phyloP scores from a whole-genome alignment of 1,140 invertebrate species.

The Neodiprion pinetum region DNA sequence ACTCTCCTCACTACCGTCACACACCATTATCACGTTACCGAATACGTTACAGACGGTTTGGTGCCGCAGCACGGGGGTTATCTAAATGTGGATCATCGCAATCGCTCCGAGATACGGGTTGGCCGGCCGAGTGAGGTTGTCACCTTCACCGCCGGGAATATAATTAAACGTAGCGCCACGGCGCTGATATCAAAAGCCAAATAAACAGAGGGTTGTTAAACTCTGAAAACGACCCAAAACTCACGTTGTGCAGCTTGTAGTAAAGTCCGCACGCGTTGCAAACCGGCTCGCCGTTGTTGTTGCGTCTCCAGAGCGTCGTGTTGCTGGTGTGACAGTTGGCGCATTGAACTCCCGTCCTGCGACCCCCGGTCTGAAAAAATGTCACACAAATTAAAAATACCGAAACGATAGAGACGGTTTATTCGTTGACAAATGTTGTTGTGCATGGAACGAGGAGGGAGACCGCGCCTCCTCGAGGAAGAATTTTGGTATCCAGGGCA shows the following conservation, averaged over 20 bases:
- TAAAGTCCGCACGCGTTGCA: constrained; percentile 93
- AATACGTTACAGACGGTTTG: constrained; percentile 19
- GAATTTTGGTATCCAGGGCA: constrained; percentile 23
- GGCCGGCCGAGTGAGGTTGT: no score
- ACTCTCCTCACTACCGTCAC: background rate
- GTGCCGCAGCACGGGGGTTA: background rate
- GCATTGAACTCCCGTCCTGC: constrained; percentile 80
- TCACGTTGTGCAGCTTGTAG: constrained; percentile 88
- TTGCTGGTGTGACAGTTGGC: constrained; percentile 87
- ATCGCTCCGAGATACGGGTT: background rate
- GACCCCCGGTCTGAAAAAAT: constrained; percentile 68
- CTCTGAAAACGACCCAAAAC: constrained; percentile 39
- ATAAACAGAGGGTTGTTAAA: no score
- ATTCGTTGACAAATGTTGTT: no score
- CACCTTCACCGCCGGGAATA: no score
- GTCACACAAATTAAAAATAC: constrained; percentile 18
- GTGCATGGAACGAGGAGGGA: no score
- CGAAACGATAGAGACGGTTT: constrained; percentile 1
- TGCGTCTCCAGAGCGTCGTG: constrained; percentile 88
- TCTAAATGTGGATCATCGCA: constrained; percentile 11
- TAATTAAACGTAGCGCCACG: no score
- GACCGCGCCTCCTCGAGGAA: background rate
- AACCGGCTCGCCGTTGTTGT: constrained; percentile 88
- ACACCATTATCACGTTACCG: background rate
- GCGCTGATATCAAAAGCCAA: no score